These are phyloP conservation scores for Brachypteracias leptosomus DNA, from an alignment of 2,113 vertebrate species.

Conservation along the genomic window DNA sequence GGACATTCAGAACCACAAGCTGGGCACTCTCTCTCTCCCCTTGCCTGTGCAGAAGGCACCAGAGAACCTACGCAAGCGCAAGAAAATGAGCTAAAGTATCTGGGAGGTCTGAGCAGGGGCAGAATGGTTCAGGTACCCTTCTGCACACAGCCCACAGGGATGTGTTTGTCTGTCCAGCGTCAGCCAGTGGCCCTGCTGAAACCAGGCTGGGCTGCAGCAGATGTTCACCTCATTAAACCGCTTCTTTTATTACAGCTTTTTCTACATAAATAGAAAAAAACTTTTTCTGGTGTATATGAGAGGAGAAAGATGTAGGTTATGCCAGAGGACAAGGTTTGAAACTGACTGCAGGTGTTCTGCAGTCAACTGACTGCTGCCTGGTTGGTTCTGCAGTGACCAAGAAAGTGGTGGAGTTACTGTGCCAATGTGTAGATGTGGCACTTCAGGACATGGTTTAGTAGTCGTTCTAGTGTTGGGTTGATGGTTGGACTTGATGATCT, in stretches of 20 bases:
- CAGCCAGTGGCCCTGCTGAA: background rate
- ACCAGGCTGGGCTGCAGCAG: background rate
- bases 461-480: too few species aligned
- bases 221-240: background rate
- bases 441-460: too few species aligned
- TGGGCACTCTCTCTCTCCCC: constrained; percentile 82
- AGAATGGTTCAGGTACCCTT: rapidly evolving
- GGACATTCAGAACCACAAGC: constrained; percentile 71
- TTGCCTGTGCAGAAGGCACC: constrained; percentile 74
- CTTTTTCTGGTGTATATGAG: background rate
- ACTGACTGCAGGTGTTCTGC: background rate
- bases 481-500: too few species aligned
- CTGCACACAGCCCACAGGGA: background rate
- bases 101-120: background rate
- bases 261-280: background rate
- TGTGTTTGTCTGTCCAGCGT: background rate
- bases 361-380: background rate
- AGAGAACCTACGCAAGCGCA: constrained; percentile 72
- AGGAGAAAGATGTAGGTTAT: background rate
- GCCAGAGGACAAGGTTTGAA: background rate
- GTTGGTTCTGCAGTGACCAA: background rate
- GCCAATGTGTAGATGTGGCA: too few species aligned
- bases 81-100: constrained; percentile 67
- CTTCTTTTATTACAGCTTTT: background rate
- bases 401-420: too few species aligned